Evolutionary conservation across 2,888 invertebrate genomes (phyloP).

Genomic region (Idaea dimidiata): DNA sequence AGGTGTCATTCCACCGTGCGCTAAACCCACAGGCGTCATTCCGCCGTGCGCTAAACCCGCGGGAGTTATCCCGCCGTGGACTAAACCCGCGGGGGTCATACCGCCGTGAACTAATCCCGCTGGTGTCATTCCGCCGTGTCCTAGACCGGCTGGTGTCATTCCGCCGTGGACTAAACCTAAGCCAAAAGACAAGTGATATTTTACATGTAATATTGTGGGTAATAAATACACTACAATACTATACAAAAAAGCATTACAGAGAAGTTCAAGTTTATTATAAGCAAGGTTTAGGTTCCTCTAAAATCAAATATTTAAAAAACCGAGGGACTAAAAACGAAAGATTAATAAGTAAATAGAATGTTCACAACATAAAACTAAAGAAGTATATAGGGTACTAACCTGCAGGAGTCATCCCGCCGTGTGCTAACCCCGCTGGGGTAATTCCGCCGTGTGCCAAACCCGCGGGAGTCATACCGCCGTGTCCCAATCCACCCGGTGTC

Average conservation of each 20-base stretch:
- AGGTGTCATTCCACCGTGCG: constrained; percentile 60
- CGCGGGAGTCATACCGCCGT: constrained; percentile 49
- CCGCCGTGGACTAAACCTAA: constrained; percentile 40
- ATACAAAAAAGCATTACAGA: no score
- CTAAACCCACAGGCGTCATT: constrained; percentile 55
- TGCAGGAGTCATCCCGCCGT: constrained; percentile 60
- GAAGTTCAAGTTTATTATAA: no score
- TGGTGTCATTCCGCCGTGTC: constrained; percentile 60
- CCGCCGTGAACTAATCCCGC: constrained; percentile 57
- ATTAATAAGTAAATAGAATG: no score
- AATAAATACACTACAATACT: no score
- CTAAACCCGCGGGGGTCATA: constrained; percentile 42
- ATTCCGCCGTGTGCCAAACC: constrained; percentile 68
- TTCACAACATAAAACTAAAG: no score
- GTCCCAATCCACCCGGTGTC: constrained; percentile 56
- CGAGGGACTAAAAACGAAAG: no score
- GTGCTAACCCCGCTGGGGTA: constrained; percentile 32
- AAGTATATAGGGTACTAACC: constrained; percentile 54
- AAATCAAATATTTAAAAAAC: no score
- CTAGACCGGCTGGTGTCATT: constrained; percentile 37
- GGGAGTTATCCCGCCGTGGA: constrained; percentile 49
- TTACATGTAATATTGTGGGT: no score
- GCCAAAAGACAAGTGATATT: no score
- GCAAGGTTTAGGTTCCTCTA: no score
- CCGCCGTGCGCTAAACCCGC: constrained; percentile 49